Evolutionary conservation across 2,888 invertebrate genomes (phyloP), one percentile per base, ranked within the genome.

Genomic region (Yponomeuta sedellus): DNA sequence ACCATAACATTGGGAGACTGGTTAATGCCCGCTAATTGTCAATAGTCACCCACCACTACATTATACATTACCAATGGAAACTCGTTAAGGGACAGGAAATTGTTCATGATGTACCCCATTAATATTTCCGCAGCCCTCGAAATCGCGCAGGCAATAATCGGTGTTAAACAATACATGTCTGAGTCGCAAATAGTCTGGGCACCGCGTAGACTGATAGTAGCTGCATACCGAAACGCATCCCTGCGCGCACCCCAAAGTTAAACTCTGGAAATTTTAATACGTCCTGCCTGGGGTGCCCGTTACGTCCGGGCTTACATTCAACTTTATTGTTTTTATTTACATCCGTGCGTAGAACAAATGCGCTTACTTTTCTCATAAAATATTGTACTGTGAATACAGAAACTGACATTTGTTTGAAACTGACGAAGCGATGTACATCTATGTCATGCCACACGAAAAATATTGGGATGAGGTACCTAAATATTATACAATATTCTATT

Each of bases 31-130:
- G 44, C 44, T 52, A 64, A 57, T 64, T 64, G 57, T 12, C 56
- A 57, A 56, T 57, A 56, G 64, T 57, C 28, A 39, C 56, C 44
- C 52, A 10, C n/a, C 25, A 56, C 61, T 61, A 70, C 68, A 71
- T 74, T 75, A 72, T 71, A 75, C 74, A 83, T 82, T 82, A 82
- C 82, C 85, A 82, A 85, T 84, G 82, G 80, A 81, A 79, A 78
- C 80, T 81, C 80, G 83, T 82, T 83, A 85, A 86, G 84, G 85
- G 84, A 83, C 85, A 85, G 88, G 88, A 89, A 88, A 88, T 88
- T 89, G 88, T 83, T 87, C 88, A 87, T 87, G 86, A 87, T 86
- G 82, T 77, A 75, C 77, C 34, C 81, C 81, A 84, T 89, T 87
- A 88, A 88, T 88, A 88, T 88, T 89, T 88, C 82, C 88, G 84